These are phyloP conservation scores for Agrotis puta DNA, from an alignment of 2,888 invertebrate species.

Conservation along the genomic window DNA sequence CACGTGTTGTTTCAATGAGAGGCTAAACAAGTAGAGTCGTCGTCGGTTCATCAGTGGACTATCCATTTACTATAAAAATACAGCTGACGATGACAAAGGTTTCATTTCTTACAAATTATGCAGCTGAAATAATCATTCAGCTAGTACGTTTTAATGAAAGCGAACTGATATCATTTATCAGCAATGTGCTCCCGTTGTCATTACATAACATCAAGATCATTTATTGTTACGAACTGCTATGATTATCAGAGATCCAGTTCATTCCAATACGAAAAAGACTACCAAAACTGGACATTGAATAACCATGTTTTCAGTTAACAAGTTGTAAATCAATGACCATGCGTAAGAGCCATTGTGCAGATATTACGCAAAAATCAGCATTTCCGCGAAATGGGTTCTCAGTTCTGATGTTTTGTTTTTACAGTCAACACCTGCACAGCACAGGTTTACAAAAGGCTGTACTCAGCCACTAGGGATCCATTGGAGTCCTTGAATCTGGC, in stretches of 20 bases:
- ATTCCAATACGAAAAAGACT: slow-evolving; percentile 17
- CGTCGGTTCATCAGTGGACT: too few species aligned
- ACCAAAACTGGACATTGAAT: slow-evolving; percentile 27
- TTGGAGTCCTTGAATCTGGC: slow-evolving; percentile 28
- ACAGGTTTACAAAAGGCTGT: slow-evolving; percentile 70
- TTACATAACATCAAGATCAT: slow-evolving; percentile 12
- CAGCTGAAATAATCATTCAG: not conserved
- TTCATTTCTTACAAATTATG: not conserved
- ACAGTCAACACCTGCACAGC: slow-evolving; percentile 52
- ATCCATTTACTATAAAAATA: too few species aligned
- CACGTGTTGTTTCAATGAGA: too few species aligned
- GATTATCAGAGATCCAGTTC: slow-evolving; percentile 10
- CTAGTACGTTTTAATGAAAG: not conserved
- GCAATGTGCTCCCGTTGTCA: slow-evolving; percentile 5
- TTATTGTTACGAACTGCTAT: slow-evolving; percentile 17
- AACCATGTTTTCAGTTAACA: slow-evolving; percentile 54
- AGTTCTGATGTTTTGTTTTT: slow-evolving; percentile 54
- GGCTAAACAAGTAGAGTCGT: too few species aligned
- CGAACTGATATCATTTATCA: not conserved
- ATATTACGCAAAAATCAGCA: slow-evolving; percentile 61
- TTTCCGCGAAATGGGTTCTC: slow-evolving; percentile 53
- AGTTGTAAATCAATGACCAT: slow-evolving; percentile 38
- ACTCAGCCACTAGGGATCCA: slow-evolving; percentile 35
- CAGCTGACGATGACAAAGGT: not conserved
- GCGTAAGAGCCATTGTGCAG: slow-evolving; percentile 64